Conservation (phyloP, 1,140 invertebrate species). For the Arctopsyche grandis region DNA sequence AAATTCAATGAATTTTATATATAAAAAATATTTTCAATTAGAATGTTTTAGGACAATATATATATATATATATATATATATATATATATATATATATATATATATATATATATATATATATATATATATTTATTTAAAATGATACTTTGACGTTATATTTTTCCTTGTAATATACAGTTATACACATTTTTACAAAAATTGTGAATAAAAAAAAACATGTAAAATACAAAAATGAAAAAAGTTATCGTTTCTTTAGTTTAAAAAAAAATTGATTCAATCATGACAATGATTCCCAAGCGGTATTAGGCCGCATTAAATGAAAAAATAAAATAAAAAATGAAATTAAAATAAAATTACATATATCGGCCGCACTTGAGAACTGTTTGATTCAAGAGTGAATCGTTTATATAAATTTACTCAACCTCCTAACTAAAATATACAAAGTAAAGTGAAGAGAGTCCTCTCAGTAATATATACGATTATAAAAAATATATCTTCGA, state of each 20-base stretch:
- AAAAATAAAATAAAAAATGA: too few relatives aligned
- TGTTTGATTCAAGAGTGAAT: too few relatives aligned
- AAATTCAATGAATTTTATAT: neutral
- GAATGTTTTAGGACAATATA: neutral
- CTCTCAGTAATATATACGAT: neutral
- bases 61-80: too few relatives aligned
- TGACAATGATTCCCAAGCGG: neutral
- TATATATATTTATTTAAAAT: neutral
- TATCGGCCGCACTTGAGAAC: too few relatives aligned
- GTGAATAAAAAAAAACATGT: too few relatives aligned
- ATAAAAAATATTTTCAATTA: neutral
- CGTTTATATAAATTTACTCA: neutral
- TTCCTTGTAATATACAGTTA: neutral
- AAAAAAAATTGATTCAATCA: neutral
- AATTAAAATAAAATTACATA: too few relatives aligned
- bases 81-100: too few relatives aligned
- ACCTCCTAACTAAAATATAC: neutral
- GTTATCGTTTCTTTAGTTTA: neutral
- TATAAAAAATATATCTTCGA: constrained; percentile 25
- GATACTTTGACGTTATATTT: neutral
- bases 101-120: too few relatives aligned
- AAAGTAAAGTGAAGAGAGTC: constrained; percentile 10
- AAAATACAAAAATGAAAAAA: too few relatives aligned
- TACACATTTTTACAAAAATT: neutral
- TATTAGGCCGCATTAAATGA: too few relatives aligned